These are phyloP conservation scores for Falco cherrug DNA, from an alignment of 2,797 vertebrate species.

Conservation along the genomic window DNA sequence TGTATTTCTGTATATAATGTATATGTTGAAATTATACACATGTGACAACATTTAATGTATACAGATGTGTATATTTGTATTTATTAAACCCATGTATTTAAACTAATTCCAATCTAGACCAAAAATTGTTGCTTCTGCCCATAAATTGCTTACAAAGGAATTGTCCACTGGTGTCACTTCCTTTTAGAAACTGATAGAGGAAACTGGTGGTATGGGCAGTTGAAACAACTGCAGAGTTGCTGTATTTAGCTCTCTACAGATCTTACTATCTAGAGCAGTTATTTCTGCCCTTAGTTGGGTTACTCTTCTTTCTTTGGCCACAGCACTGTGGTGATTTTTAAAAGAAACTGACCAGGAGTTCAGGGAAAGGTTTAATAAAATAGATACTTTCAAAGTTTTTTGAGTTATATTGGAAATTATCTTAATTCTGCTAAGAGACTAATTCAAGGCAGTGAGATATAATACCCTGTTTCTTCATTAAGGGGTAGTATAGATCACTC, in stretches of 20 bases:
- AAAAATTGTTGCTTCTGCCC: slow-evolving; percentile 66
- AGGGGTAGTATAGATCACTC: slow-evolving; percentile 42
- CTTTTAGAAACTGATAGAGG: not conserved
- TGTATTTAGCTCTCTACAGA: not conserved
- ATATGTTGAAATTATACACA: slow-evolving; percentile 74
- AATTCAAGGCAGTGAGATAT: slow-evolving; percentile 32
- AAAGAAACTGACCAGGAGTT: slow-evolving; percentile 47
- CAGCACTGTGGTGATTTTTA: slow-evolving; percentile 67
- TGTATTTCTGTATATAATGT: slow-evolving; percentile 76
- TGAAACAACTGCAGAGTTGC: slow-evolving; percentile 64
- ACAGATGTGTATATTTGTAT: slow-evolving; percentile 77
- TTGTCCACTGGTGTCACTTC: slow-evolving; percentile 12
- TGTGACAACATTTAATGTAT: slow-evolving; percentile 73
- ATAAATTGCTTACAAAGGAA: slow-evolving; percentile 56
- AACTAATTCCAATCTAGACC: slow-evolving; percentile 65
- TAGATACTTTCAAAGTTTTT: slow-evolving; percentile 31
- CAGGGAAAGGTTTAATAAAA: slow-evolving; percentile 45
- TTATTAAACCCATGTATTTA: slow-evolving; percentile 75
- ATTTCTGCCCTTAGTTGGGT: slow-evolving; percentile 34
- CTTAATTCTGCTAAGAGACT: slow-evolving; percentile 27
- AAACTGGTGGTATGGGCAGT: slow-evolving; percentile 49
- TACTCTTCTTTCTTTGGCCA: slow-evolving; percentile 1
- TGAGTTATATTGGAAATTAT: slow-evolving; percentile 33
- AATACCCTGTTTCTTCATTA: slow-evolving; percentile 31
- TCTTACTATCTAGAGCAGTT: slow-evolving; percentile 33